Evolutionary conservation across 2,797 vertebrate genomes (phyloP).

Genomic region (Chelon labrosus): DNA sequence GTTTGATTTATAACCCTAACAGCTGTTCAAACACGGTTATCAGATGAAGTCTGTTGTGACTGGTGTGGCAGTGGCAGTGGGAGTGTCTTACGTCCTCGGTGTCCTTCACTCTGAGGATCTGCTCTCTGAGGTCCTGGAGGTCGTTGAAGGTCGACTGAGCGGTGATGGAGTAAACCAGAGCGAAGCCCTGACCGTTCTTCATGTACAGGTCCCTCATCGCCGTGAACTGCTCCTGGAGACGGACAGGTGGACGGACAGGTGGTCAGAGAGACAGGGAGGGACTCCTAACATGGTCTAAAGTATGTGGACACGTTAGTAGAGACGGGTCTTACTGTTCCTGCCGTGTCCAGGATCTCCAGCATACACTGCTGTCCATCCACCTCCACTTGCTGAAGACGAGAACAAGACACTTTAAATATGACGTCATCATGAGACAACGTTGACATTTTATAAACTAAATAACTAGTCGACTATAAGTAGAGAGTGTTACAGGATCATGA

Average conservation of each 20-base stretch:
- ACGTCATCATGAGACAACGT: background rate
- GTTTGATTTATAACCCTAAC: too few species aligned
- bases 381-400: constrained; percentile 92
- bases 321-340: constrained; percentile 91
- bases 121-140: constrained; percentile 94
- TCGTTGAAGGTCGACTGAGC: constrained; percentile 98
- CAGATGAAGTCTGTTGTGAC: too few species aligned
- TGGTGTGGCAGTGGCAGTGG: background rate
- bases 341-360: constrained; percentile 97
- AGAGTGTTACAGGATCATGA: too few species aligned
- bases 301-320: background rate
- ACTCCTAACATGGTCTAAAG: background rate
- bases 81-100: constrained; percentile 74
- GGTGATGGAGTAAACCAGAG: constrained; percentile 96
- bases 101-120: constrained; percentile 96
- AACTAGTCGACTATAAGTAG: too few species aligned
- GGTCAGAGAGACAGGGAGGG: background rate
- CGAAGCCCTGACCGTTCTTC: constrained; percentile 97
- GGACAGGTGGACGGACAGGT: constrained; percentile 21
- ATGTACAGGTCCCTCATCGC: constrained; percentile 97
- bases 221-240: constrained; percentile 94
- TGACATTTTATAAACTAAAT: too few species aligned
- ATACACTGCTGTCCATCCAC: constrained; percentile 97
- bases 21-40: too few species aligned
- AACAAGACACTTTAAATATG: background rate